Conservation (phyloP, 2,888 invertebrate genomes). For the Muscina levida region DNA sequence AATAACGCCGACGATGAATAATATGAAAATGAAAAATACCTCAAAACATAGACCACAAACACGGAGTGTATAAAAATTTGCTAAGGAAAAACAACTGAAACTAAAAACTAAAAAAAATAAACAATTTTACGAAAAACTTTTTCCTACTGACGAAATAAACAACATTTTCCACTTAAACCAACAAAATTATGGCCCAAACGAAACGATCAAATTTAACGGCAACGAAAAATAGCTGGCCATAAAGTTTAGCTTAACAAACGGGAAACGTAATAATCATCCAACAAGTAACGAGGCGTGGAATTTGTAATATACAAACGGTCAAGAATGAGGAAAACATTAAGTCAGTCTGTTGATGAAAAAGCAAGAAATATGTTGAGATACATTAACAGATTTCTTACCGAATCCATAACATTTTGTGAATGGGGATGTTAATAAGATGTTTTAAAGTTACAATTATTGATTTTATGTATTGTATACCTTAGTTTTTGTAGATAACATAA, state of each 20-base stretch:
- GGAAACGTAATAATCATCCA: too few species aligned
- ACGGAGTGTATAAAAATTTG: not conserved
- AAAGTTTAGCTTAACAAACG: not conserved
- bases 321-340: too few species aligned
- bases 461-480: too few species aligned
- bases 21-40: slow-evolving; percentile 23
- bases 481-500: too few species aligned
- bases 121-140: slow-evolving; percentile 51
- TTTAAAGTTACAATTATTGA: too few species aligned
- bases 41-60: slow-evolving; percentile 36
- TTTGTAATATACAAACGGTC: too few species aligned
- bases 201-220: not conserved
- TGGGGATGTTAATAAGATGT: too few species aligned
- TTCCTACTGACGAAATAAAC: slow-evolving; percentile 67
- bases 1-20: slow-evolving; percentile 40
- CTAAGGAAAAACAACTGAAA: slow-evolving; percentile 24
- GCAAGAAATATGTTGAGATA: too few species aligned
- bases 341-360: too few species aligned
- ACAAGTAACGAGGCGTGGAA: too few species aligned
- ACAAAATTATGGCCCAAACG: slow-evolving; percentile 62
- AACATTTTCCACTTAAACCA: slow-evolving; percentile 74
- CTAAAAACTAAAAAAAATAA: slow-evolving; percentile 22
- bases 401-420: too few species aligned
- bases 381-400: too few species aligned
- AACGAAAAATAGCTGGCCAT: not conserved